Evolutionary conservation across 2,888 invertebrate genomes (phyloP).

Genomic region (Noctua janthe): DNA sequence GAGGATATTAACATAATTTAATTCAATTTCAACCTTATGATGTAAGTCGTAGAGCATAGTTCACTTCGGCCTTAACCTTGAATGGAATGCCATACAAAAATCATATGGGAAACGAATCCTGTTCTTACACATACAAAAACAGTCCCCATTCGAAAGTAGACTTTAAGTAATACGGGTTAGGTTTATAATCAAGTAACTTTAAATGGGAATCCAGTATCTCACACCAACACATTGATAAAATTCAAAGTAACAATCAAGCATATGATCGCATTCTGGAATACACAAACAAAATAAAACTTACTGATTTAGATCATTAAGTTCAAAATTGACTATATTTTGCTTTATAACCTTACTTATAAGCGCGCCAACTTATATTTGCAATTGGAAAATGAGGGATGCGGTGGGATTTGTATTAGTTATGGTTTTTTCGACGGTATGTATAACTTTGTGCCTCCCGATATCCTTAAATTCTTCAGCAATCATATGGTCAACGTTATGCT

Average conservation of each 20-base stretch:
- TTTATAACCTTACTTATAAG: constrained; percentile 55
- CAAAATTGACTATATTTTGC: constrained; percentile 39
- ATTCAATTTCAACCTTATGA: constrained; percentile 66
- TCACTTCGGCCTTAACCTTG: constrained; percentile 53
- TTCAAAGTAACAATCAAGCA: constrained; percentile 81
- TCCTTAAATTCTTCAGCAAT: constrained; percentile 67
- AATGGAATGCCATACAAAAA: constrained; percentile 87
- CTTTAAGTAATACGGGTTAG: not conserved
- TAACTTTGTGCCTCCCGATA: constrained; percentile 55
- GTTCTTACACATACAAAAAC: constrained; percentile 74
- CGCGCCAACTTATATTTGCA: constrained; percentile 62
- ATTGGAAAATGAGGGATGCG: constrained; percentile 33
- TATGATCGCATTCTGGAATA: constrained; percentile 74
- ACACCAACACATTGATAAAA: constrained; percentile 75
- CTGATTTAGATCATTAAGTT: rapidly evolving
- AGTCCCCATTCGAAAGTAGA: constrained; percentile 46
- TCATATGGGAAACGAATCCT: constrained; percentile 88
- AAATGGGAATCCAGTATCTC: constrained; percentile 72
- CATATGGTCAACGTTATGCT: constrained; percentile 59
- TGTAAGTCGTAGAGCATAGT: constrained; percentile 46
- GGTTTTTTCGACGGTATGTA: constrained; percentile 28
- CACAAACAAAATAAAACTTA: constrained; percentile 58
- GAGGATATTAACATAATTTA: constrained; percentile 64
- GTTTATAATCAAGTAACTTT: constrained; percentile 50
- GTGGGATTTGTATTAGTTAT: constrained; percentile 43